Base-by-base conservation (phyloP, 2,113 vertebrate species). In the Myotis lucifugus region DNA sequence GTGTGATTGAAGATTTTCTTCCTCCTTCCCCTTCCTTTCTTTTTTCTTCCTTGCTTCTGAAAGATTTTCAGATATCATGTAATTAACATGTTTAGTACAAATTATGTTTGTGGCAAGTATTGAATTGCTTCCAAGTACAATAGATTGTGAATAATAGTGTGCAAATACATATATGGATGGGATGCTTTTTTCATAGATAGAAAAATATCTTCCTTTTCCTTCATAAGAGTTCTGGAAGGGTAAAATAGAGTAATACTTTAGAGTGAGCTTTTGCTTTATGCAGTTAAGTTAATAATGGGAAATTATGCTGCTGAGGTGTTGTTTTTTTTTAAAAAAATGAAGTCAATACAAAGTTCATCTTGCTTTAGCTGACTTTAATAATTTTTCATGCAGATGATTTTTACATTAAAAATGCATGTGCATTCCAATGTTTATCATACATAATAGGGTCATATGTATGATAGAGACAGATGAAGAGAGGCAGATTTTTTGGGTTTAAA, bases 281-380 rank as follows among this genome's bases (percentile, higher is more conserved):
- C 14, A 48, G 50, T 90, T 67, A 74, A 74, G 88, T 72, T 86
- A 94, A 74, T 91, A 59, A 29, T 27, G 34, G 85, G 46, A 78
- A 46, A 76, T 74, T 90, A 56, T 72, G 77, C 25, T 59, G 12
- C 69, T 37, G n/a, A 69, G 42, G 42, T 52, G 42, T 88, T 67
- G 1, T 29, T 73, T 40, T 52, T 52, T 10, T 59, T 54, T 19
- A 4, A 54, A 54, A 54, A 34, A 56, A 77, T 73, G 8, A 74
- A 82, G 32, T 83, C 56, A 78, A 32, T 91, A 50, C 40, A 48
- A 7, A 93, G 67, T 79, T 84, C 10, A 79, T 74, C 32, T 93
- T 70, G 9, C 85, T 85, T 4, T 76, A 52, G 7, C 72, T 77
- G 79, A 93, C 32, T 50, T 72, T 8, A 86, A 48, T 76, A 8